phyloP scores from a whole-genome alignment of 2,888 invertebrate species.

The Schizotus pectinicornis region DNA sequence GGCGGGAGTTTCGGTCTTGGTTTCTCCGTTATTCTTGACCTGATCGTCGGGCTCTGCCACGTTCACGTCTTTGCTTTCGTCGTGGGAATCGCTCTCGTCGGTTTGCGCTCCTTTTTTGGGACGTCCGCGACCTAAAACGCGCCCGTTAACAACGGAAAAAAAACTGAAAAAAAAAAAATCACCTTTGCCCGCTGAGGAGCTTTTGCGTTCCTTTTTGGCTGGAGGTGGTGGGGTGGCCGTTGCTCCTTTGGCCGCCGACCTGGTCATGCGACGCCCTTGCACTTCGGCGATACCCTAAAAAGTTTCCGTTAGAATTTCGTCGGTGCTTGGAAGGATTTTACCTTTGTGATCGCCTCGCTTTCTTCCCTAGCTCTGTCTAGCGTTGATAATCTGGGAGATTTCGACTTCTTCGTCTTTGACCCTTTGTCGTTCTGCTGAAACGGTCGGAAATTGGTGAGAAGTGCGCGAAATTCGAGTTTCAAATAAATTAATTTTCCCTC shows the following conservation, averaged over 20 bases:
- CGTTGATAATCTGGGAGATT: slow-evolving; percentile 58
- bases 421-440: slow-evolving; percentile 55
- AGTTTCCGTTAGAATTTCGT: too few relatives aligned
- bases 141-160: slow-evolving; percentile 1
- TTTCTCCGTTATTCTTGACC: slow-evolving; percentile 47
- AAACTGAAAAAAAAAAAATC: slow-evolving; percentile 15
- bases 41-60: slow-evolving; percentile 49
- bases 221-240: slow-evolving; percentile 63
- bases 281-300: slow-evolving; percentile 61
- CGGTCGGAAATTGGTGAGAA: slow-evolving; percentile 18
- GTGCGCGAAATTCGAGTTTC: slow-evolving; percentile 25
- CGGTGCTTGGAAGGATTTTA: slow-evolving; percentile 31
- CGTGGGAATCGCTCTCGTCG: slow-evolving; percentile 52
- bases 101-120: slow-evolving; percentile 49
- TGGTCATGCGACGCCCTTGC: slow-evolving; percentile 64
- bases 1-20: slow-evolving; percentile 43
- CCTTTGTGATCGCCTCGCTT: slow-evolving; percentile 62
- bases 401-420: slow-evolving; percentile 58
- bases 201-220: slow-evolving; percentile 60
- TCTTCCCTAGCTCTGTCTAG: slow-evolving; percentile 61
- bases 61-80: slow-evolving; percentile 51
- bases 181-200: slow-evolving; percentile 34
- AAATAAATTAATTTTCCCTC: slow-evolving; percentile 54
- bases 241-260: slow-evolving; percentile 64
- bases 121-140: slow-evolving; percentile 50